These are phyloP conservation scores for Rhabdomys pumilio DNA, from an alignment of 2,797 vertebrate species.

Conservation along the genomic window DNA sequence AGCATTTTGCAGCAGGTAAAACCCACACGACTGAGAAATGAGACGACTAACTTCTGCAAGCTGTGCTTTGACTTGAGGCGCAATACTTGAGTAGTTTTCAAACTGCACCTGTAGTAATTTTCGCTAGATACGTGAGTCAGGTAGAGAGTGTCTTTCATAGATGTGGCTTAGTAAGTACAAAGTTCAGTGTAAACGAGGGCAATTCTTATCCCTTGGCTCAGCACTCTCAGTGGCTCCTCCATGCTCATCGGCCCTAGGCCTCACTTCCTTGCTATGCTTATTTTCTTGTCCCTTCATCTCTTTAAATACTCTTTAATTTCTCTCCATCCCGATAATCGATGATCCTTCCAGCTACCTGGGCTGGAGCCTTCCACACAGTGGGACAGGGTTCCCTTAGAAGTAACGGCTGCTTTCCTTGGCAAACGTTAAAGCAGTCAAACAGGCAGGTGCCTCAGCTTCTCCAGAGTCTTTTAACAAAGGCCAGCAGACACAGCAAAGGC, in stretches of 20 bases:
- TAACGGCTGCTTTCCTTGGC: background rate
- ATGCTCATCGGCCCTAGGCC: background rate
- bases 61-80: background rate
- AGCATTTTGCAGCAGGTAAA: background rate
- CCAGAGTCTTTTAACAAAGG: background rate
- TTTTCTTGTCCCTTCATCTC: background rate
- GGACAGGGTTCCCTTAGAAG: background rate
- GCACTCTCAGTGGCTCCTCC: background rate
- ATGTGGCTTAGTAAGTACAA: background rate
- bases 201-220: background rate
- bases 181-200: background rate
- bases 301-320: background rate
- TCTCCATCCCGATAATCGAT: background rate
- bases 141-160: background rate
- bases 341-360: background rate
- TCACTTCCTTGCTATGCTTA: background rate
- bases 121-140: background rate
- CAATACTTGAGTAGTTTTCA: background rate
- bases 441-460: background rate
- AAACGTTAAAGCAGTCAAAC: background rate
- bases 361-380: background rate
- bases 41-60: background rate
- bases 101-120: no score
- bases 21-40: background rate
- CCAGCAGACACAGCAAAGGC: background rate